Evolutionary conservation across 2,113 vertebrate species (phyloP), one percentile per base, ranked within the genome.

Genomic region (Calonectris borealis): DNA sequence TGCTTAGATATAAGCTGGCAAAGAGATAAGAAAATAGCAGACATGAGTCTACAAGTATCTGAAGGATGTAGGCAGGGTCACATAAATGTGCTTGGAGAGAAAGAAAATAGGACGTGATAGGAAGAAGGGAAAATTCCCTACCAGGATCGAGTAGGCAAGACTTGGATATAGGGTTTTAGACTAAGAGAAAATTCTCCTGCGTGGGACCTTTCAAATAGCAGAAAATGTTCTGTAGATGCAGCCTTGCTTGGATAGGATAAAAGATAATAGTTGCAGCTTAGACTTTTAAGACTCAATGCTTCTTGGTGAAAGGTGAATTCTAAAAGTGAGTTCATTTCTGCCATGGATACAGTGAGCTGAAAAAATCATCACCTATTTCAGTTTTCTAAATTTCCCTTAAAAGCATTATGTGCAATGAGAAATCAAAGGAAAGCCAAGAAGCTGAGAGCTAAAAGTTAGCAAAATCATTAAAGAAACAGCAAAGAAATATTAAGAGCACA

Each of bases 401-500:
- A 89, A 93, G n/a, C 7, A 25, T 21, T 31, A 17, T 20, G 16
- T 81, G 55, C 34, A 83, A 71, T 48, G 20, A 76, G 38, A 46
- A 82, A 26, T 72, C 69, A 92, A 69, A 95, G 20, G 40, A 93
- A 89, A 96, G 62, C 11, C 40, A 92, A 86, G 87, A 72, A 93
- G n/a, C 51, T 68, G 65, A 64, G 77, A 76, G 62, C 40, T 68
- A 38, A 55, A 88, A 90, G 26, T 87, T 91, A 88, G 86, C 52
- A 89, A 88, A 93, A 93, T 70, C 84, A 68, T 94, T 96, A 70
- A 89, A 97, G 94, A 94, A 94, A 82, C 7, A 81, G 52, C 68
- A 75, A 95, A 95, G 87, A 93, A 95, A 95, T 91, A 95, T 65
- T 72, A 85, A 93, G 83, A 92, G 91, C 69, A 83, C 57, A 91